phyloP scores from a whole-genome alignment of 2,888 invertebrate genomes.

The Stratiomys singularior region DNA sequence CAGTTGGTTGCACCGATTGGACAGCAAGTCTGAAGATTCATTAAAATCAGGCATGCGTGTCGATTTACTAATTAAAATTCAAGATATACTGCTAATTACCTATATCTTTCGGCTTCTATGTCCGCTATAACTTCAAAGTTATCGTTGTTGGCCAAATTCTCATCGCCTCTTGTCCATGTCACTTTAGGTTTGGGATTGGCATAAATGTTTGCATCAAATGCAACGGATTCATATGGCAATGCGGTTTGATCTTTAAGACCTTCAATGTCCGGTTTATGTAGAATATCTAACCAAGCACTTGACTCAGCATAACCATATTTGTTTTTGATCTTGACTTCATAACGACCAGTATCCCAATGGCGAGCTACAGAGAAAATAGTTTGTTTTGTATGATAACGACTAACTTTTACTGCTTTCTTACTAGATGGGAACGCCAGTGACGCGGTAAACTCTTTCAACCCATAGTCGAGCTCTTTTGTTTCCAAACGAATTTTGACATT shows the following conservation, averaged over 20 bases:
- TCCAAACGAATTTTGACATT: constrained; percentile 73
- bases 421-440: constrained; percentile 80
- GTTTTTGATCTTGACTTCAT: constrained; percentile 82
- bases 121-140: constrained; percentile 66
- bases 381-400: not conserved
- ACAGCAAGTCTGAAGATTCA: constrained; percentile 71
- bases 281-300: constrained; percentile 80
- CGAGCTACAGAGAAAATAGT: too few relatives aligned
- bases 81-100: constrained; percentile 55
- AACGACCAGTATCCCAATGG: constrained; percentile 83
- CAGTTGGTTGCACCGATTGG: constrained; percentile 75
- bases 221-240: constrained; percentile 80
- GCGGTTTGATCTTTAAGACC: constrained; percentile 78
- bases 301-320: constrained; percentile 81
- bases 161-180: constrained; percentile 73
- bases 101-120: constrained; percentile 63
- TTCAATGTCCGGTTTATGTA: constrained; percentile 82
- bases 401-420: constrained; percentile 65
- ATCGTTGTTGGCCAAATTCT: constrained; percentile 64
- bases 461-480: constrained; percentile 76
- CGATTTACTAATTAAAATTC: not conserved
- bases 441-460: constrained; percentile 83
- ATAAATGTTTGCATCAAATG: constrained; percentile 82
- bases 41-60: too few relatives aligned
- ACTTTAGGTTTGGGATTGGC: constrained; percentile 92